Evolutionary conservation across 2,113 vertebrate species (phyloP), one percentile per base, ranked within the genome.

Genomic region (Psittacara wagleri): DNA sequence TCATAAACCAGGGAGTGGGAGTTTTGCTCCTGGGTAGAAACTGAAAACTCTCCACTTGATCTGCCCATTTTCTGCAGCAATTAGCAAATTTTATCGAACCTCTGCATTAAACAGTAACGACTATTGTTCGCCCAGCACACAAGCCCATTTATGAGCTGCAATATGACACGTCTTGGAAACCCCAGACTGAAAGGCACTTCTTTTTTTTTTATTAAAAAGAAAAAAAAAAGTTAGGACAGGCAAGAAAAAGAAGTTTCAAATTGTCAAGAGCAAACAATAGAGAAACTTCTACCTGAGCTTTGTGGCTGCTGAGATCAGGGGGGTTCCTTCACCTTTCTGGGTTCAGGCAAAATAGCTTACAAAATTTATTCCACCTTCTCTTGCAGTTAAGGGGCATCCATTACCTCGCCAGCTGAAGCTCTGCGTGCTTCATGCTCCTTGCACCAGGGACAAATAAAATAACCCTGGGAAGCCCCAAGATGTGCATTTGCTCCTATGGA

Each of bases 81-180:
- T 96, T 84, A 92, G 83, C 88, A 92, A 97, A 92, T 88, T 94
- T 96, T 96, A 97, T 94, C 55, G 33, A 97, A 97, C 94, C 95
- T 87, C 92, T 44, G 17, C 77, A 54, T 94, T 95, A 91, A 92
- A 97, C 94, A 96, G 96, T 98, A 96, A 91, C 93, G 79, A 82
- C 91, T 86, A 95, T 94, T 96, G 93, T 97, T 97, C 59, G 13
- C 89, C 63, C 72, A 83, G 88, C 97, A 97, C 96, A 97, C 93
- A 93, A 83, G 94, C 89, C 97, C 83, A 33, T 96, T 97, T 95
- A 94, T 94, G 81, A 91, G 78, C 91, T 96, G 95, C 84, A 96
- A 97, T 91, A 95, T 6, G 90, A 96, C 95, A 95, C 94, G 97
- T 92, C 86, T 91, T 81, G 86, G 86, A 93, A 95, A 95, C 3